Evolutionary conservation across 2,113 vertebrate species (phyloP).

Genomic region (Tylochromis polylepis): DNA sequence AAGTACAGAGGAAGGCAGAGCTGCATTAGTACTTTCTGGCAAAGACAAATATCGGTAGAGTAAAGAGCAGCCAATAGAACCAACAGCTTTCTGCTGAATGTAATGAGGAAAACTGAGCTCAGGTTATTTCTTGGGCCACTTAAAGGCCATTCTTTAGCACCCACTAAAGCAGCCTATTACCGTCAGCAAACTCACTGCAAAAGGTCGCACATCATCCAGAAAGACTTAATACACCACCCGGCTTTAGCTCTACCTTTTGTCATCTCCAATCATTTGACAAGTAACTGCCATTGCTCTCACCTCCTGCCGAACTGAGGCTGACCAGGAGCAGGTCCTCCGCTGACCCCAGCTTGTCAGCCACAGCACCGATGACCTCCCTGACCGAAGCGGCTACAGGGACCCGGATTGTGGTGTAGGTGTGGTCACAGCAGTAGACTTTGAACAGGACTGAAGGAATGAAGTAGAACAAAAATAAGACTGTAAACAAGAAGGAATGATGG

Average conservation of each 20-base stretch:
- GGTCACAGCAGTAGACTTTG: conserved; percentile 95
- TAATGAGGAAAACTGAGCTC: not conserved
- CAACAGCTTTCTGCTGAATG: conserved; percentile 1
- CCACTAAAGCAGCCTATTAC: not conserved
- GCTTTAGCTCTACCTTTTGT: not conserved
- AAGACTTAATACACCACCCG: not conserved
- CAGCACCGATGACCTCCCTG: conserved; percentile 85
- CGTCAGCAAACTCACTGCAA: not conserved
- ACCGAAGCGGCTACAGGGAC: conserved; percentile 85
- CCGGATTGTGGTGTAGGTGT: conserved; percentile 95
- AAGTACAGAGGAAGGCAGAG: not conserved
- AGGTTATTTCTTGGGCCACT: not conserved
- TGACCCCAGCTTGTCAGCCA: conserved; percentile 92
- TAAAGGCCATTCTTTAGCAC: not conserved
- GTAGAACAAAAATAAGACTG: not conserved
- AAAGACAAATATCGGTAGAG: not conserved
- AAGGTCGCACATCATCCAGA: not conserved
- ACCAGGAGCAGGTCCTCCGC: conserved; percentile 89
- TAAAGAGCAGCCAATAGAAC: not conserved
- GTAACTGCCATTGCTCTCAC: conserved; percentile 69
- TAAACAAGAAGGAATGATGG: not conserved
- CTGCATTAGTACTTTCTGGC: not conserved
- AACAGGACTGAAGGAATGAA: conserved; percentile 82
- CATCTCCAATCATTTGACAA: conserved; percentile 1
- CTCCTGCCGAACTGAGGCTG: conserved; percentile 92